Conservation (phyloP, 2,113 vertebrate genomes). For the Muntiacus muntjak region DNA sequence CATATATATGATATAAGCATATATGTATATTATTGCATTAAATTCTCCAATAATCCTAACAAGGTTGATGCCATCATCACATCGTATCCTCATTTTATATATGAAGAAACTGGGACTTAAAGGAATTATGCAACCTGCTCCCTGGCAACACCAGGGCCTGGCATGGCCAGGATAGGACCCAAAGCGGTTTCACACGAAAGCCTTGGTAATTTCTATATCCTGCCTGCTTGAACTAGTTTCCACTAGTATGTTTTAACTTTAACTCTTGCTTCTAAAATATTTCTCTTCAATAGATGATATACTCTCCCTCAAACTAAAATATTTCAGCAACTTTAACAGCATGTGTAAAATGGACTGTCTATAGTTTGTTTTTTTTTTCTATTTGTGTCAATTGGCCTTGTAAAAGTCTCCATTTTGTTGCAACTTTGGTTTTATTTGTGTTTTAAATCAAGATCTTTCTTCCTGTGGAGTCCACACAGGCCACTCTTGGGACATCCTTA, state of each 20-base stretch:
- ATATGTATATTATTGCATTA: not conserved
- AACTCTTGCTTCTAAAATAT: conserved; percentile 14
- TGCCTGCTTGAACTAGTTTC: not conserved
- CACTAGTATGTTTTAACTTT: not conserved
- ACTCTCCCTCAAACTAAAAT: not conserved
- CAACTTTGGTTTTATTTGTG: conserved; percentile 58
- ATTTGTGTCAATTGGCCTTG: not conserved
- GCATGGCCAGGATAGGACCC: not conserved
- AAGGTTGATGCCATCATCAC: not conserved
- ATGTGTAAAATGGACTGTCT: not conserved
- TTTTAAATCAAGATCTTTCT: conserved; percentile 65
- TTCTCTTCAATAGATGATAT: not conserved
- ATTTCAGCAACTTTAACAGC: not conserved
- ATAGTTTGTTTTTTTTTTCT: not conserved
- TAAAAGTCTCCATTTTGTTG: conserved; percentile 20
- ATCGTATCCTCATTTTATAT: not conserved
- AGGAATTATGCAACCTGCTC: not conserved
- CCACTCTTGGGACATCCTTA: conserved; percentile 59
- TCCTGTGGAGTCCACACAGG: conserved; percentile 47
- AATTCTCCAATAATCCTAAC: not conserved
- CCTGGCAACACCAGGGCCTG: not conserved
- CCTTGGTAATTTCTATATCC: not conserved
- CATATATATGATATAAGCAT: not conserved
- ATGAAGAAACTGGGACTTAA: not conserved
- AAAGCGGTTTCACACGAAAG: not conserved